Conservation (phyloP, 2,888 invertebrate species). For the Leucozona laternaria region DNA sequence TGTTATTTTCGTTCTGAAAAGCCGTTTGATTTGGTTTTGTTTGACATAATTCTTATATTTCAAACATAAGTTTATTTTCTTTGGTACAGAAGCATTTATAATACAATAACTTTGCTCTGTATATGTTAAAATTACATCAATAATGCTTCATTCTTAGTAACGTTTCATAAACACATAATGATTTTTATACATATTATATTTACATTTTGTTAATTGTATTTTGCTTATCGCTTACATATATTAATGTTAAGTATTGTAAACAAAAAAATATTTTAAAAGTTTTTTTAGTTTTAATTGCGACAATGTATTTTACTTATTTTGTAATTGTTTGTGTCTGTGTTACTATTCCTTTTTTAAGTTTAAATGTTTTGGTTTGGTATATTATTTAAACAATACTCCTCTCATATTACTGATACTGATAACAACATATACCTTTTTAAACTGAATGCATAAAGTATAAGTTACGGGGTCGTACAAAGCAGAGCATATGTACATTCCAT, state of each 20-base stretch:
- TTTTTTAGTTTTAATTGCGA: neutral
- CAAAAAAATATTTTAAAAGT: neutral
- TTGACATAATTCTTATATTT: constrained; percentile 1
- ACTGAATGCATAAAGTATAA: constrained; percentile 21
- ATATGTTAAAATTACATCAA: neutral
- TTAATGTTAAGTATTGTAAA: constrained; percentile 1
- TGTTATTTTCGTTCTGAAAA: neutral
- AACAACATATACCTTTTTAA: constrained; percentile 22
- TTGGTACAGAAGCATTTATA: neutral
- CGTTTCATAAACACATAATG: neutral
- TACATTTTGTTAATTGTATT: neutral
- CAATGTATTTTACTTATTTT: neutral
- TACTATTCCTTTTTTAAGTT: constrained; percentile 15
- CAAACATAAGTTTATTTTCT: neutral
- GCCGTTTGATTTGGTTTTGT: neutral
- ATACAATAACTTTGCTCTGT: neutral
- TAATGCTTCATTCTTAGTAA: neutral
- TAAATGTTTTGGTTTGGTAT: constrained; percentile 8
- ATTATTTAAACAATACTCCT: constrained; percentile 18
- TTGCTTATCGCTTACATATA: neutral
- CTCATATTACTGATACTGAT: constrained; percentile 40
- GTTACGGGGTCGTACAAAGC: constrained; percentile 24
- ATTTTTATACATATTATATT: neutral
- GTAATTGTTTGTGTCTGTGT: constrained; percentile 22
- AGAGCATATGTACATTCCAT: constrained; percentile 29